These are phyloP conservation scores for Apogon talboti DNA, from an alignment of 2,797 vertebrate genomes.

Conservation along the genomic window DNA sequence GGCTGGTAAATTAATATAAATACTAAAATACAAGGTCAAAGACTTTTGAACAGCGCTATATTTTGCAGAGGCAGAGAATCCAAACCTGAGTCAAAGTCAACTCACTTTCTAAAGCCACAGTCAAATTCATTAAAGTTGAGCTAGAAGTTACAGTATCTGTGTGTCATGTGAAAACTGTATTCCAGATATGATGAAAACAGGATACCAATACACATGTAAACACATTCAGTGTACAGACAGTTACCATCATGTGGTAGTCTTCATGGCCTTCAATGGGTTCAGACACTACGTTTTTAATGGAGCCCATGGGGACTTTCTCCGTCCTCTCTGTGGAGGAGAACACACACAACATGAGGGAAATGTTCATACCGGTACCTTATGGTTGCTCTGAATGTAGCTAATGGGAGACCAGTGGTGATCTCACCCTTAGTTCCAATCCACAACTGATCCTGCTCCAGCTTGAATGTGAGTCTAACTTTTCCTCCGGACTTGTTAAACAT, in stretches of 20 bases:
- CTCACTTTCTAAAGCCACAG: no score
- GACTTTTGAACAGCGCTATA: no score
- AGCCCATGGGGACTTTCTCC: constrained; percentile 99
- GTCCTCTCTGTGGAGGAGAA: constrained; percentile 90
- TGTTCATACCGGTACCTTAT: constrained; percentile 6
- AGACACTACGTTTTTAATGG: constrained; percentile 99
- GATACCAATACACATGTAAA: no score
- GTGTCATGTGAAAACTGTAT: no score
- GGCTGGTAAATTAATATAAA: no score
- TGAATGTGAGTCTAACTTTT: constrained; percentile 98
- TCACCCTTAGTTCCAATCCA: constrained; percentile 99
- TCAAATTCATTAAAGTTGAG: no score
- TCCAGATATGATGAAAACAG: no score
- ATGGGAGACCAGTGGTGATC: constrained; percentile 20
- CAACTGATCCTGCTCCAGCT: constrained; percentile 98
- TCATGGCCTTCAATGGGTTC: constrained; percentile 98
- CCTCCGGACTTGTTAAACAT: constrained; percentile 99
- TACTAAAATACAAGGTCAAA: no score
- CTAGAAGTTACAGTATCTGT: no score
- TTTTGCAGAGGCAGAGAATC: no score
- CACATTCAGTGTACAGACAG: constrained; percentile 41
- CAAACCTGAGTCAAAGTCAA: no score
- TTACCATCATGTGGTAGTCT: constrained; percentile 99
- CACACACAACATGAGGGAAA: constrained; percentile 12
- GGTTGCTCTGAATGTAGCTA: background rate